Conservation (phyloP, 2,888 invertebrate species). For the Andrena chrysosceles region DNA sequence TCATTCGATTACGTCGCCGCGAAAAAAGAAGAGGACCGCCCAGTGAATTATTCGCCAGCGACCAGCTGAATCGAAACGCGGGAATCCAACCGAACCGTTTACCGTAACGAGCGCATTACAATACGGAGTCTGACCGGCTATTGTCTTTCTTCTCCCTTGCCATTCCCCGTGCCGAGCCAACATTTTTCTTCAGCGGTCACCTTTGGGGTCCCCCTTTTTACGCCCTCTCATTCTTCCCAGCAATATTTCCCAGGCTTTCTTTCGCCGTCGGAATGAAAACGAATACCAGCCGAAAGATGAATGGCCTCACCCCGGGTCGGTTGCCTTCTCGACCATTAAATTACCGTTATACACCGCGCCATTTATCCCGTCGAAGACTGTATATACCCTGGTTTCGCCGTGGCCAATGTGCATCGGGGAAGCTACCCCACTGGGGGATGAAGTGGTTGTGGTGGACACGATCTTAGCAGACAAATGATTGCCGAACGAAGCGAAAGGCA, state of each 20-base stretch:
- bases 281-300: slow-evolving; percentile 70
- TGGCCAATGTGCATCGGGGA: background rate
- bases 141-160: slow-evolving; percentile 9
- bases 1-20: background rate
- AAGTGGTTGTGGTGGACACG: background rate
- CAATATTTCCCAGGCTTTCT: slow-evolving; percentile 49
- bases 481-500: background rate
- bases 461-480: background rate
- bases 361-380: slow-evolving; percentile 52
- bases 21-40: background rate
- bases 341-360: slow-evolving; percentile 65
- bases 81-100: background rate
- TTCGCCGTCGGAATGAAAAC: slow-evolving; percentile 50
- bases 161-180: background rate
- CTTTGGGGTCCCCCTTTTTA: slow-evolving; percentile 20
- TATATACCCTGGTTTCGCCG: slow-evolving; percentile 15
- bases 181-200: slow-evolving; percentile 42
- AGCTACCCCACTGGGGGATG: background rate
- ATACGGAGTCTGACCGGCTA: background rate
- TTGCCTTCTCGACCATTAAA: slow-evolving; percentile 77
- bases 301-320: slow-evolving; percentile 68
- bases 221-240: slow-evolving; percentile 8
- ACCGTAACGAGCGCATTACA: slow-evolving; percentile 27
- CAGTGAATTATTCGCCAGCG: slow-evolving; percentile 22
- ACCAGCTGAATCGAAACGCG: slow-evolving; percentile 1